A percentile compares a stretch with the other conserved stretches of the same genome.
Conservation (phyloP, 2,888 invertebrate species). For the Anarsia innoxiella region DNA sequence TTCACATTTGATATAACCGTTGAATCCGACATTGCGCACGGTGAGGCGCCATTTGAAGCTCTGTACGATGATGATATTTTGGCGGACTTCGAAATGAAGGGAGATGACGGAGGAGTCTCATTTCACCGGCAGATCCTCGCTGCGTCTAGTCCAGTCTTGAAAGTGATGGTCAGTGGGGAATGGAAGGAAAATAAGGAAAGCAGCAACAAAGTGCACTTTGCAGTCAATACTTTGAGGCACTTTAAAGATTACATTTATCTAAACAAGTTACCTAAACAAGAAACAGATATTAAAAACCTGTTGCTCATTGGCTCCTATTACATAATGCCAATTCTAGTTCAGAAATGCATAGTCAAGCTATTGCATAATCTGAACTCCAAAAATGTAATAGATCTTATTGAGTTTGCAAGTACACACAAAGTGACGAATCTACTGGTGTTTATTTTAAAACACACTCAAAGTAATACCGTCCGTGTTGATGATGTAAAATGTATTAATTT, state of each 20-base stretch:
- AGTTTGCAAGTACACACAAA: too few species aligned
- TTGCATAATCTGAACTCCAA: not conserved
- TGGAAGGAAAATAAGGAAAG: slow-evolving; percentile 5
- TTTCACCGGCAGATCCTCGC: slow-evolving; percentile 1
- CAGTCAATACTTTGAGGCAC: slow-evolving; percentile 2
- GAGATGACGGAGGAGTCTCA: not conserved
- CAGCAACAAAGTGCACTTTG: not conserved
- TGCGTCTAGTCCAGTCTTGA: slow-evolving; percentile 5
- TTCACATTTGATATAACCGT: not conserved
- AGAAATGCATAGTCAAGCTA: slow-evolving; percentile 7
- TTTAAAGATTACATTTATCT: slow-evolving; percentile 6
- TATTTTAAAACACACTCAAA: too few species aligned
- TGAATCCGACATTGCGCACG: not conserved
- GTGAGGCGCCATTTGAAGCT: not conserved
- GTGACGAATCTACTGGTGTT: too few species aligned
- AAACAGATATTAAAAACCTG: not conserved
- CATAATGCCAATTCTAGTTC: slow-evolving; percentile 6
- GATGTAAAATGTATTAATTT: too few species aligned
- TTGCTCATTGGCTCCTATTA: slow-evolving; percentile 3
- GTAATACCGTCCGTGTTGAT: too few species aligned
- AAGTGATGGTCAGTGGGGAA: slow-evolving; percentile 4
- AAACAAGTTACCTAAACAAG: slow-evolving; percentile 3
- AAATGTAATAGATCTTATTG: not conserved
- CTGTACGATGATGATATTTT: slow-evolving; percentile 1
- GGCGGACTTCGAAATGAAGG: slow-evolving; percentile 4